Evolutionary conservation across 2,797 vertebrate genomes (phyloP), one percentile per base, ranked within the genome.

Genomic region (Zalophus californianus): DNA sequence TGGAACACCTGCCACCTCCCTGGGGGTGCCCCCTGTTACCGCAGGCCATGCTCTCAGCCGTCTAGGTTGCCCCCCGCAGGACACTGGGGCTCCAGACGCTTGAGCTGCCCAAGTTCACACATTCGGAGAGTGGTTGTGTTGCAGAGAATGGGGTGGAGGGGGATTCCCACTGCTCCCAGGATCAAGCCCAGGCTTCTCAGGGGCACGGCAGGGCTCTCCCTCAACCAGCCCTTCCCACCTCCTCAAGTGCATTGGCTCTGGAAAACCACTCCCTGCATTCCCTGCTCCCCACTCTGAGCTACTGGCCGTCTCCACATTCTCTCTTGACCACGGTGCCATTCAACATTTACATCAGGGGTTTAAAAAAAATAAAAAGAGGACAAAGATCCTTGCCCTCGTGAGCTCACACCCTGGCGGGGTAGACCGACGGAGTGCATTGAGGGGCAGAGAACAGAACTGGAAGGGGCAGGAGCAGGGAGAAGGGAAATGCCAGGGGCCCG

Each of bases 341-440:
- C 25, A 44, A 23, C 16, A 66, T 5, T 32, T 2, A 13, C 12
- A 2, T 16, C 35, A 9, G 64, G 23, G 35, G 54, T 50, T 32
- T 3, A 32, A 64, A 41, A 15, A 11, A 38, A 58, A 80, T 6
- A 23, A 12, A n/a, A 29, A 80, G 41, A 78, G 16, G 5, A 27
- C 27, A 16, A 52, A 52, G 35, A 21, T 41, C 4, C 15, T 58
- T 56, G 73, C n/a, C 79, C 18, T 66, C 27, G 0, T 4, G 21
- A 54, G 58, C 6, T 27, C 54, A n/a, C 27, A 4, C 23, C 48
- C 44, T 20, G n/a, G n/a, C 0, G 1, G 9, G 16, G 56, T 0
- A 1, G 50, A 27, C 1, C 38, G 66, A n/a, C 0, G 0, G 0
- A 12, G 38, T 4, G 1, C 11, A 1, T 7, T 3, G 21, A 32